Evolutionary conservation across 92 coral and sea anemone genomes (phyloP), one percentile per base, ranked within the genome.

Genomic region (Epizoanthus illoricatus): DNA sequence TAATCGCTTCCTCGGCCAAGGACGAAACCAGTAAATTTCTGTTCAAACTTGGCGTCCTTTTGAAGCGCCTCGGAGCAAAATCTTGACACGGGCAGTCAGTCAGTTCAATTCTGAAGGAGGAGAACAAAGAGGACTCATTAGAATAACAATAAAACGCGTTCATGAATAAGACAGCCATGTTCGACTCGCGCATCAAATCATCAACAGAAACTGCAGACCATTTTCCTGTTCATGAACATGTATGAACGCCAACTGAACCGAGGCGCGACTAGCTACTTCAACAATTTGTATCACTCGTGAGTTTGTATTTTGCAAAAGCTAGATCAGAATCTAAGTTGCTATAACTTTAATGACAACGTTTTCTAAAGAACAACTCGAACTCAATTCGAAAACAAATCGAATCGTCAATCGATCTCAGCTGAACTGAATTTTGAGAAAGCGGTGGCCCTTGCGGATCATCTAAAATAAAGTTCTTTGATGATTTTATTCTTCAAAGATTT

Each of bases 1-100:
- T 96, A 86, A 90, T 93, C 92, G 87, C 56, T 84, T 86, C 82
- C 94, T 86, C 75, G 92, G 88, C 84, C 84, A 71, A 89, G 87
- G 79, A 45, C 85, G 55, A 88, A 85, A 79, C 86, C 88, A 85
- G 83, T 49, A 82, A 86, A 87, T 81, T 86, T 79, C 86, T 79
- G 80, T 82, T 68, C 84, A 86, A 90, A 84, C 92, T 92, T 21
- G 76, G 85, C 82, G 91, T 70, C 85, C 45, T 70, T 67, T 24
- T 60, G 85, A 68, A 36, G 76, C 85, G 76, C 54, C 76, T 81
- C 54, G 56, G 74, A 67, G 65, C 36, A 57, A 81, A 71, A 55
- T 81, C 76, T 81, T 69, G 85, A 81, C 85, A 81, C 49, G 28
- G 85, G 55, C 67, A 58, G 65, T 55, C 65, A 68, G 40, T 21